Base-by-base conservation (phyloP, 2,888 invertebrate species). In the Poecilus cupreus region DNA sequence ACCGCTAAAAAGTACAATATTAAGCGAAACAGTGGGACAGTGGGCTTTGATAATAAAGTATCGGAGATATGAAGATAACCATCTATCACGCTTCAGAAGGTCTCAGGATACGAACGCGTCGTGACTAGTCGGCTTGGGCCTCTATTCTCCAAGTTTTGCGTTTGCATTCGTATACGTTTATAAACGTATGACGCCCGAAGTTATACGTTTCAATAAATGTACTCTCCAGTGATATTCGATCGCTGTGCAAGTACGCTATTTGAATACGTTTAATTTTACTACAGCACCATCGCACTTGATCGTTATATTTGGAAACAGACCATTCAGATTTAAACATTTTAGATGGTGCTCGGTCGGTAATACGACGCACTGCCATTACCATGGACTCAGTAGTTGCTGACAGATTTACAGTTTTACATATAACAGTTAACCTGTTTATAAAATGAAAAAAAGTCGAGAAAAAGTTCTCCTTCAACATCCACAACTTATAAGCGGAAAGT, bases 401-500 rank as follows among this genome's bases (percentile, higher is more conserved):
- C 5, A 8, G 3, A 8, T 46, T 4, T 46, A 46, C 13, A 4
- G 3, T n/a, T n/a, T 46, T 8, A n/a, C n/a, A 37, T 49, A 49
- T 64, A 24, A n/a, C n/a, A n/a, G n/a, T n/a, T n/a, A n/a, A n/a
- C n/a, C n/a, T n/a, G n/a, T n/a, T n/a, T n/a, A n/a, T n/a, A n/a
- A n/a, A n/a, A n/a, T n/a, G n/a, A n/a, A n/a, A n/a, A n/a, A n/a
- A n/a, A n/a, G n/a, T n/a, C n/a, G n/a, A n/a, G n/a, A n/a, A n/a
- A n/a, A n/a, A n/a, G n/a, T n/a, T n/a, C n/a, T n/a, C n/a, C n/a
- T n/a, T n/a, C n/a, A 64, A 26, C n/a, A 64, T 64, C 64, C 68
- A 68, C 32, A 68, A 18, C 68, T 68, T 37, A 37, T 68, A 26
- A 37, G 16, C 5, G 32, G 68, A 18, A 37, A 32, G 37, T 68